Evolutionary conservation across 2,797 vertebrate genomes (phyloP).

Genomic region (Otus scops): DNA sequence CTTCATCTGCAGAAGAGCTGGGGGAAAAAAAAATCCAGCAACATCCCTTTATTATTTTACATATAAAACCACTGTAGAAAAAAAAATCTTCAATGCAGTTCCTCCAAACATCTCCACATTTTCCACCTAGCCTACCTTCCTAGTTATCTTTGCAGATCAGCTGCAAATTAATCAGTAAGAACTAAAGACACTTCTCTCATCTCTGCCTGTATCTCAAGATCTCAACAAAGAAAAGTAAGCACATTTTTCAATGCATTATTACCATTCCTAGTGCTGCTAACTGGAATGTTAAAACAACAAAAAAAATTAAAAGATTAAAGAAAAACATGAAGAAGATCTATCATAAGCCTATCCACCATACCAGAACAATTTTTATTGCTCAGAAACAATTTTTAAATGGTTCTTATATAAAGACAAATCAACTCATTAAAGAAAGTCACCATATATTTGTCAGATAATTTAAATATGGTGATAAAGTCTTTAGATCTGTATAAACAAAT

Average conservation of each 20-base stretch:
- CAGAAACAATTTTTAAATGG: not conserved
- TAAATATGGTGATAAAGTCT: slow-evolving; percentile 4
- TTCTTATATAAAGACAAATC: not conserved
- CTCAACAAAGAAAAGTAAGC: not conserved
- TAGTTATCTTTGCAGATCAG: not conserved
- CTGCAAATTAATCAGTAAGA: not conserved
- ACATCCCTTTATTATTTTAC: not conserved
- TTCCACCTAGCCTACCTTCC: not conserved
- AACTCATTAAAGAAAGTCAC: not conserved
- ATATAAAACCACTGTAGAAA: not conserved
- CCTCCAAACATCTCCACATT: not conserved
- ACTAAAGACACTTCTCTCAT: not conserved
- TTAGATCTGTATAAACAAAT: slow-evolving; percentile 25
- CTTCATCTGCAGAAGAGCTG: not conserved
- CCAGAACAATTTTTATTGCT: not conserved
- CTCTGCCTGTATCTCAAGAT: not conserved
- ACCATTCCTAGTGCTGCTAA: not conserved
- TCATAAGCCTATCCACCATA: not conserved
- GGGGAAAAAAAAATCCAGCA: not conserved
- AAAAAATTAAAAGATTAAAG: not conserved
- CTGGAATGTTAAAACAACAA: not conserved
- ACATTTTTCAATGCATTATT: not conserved
- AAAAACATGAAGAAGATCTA: not conserved
- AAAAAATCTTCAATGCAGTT: not conserved
- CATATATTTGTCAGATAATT: not conserved